These are phyloP conservation scores for Phthorimaea operculella DNA, from an alignment of 1,140 invertebrate species.

Conservation along the genomic window DNA sequence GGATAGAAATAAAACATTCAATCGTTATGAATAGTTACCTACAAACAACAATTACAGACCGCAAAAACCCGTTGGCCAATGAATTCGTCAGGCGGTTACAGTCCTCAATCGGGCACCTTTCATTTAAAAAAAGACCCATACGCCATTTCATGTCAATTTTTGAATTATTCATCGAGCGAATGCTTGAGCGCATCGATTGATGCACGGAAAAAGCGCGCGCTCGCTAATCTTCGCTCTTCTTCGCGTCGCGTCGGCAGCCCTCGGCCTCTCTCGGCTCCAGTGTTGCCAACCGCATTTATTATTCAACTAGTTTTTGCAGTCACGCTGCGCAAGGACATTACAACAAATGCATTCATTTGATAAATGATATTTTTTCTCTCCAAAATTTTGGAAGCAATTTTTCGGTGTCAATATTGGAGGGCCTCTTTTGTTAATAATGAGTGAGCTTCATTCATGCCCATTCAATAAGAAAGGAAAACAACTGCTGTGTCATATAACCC, in stretches of 20 bases:
- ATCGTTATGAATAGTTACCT: slow-evolving; percentile 5
- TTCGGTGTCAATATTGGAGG: slow-evolving; percentile 46
- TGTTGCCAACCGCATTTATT: slow-evolving; percentile 61
- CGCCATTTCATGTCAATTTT: slow-evolving; percentile 68
- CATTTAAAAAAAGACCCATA: slow-evolving; percentile 67
- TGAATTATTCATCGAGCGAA: slow-evolving; percentile 67
- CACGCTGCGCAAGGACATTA: slow-evolving; percentile 63
- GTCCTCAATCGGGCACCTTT: slow-evolving; percentile 68
- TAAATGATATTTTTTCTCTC: slow-evolving; percentile 58
- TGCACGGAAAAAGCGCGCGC: slow-evolving; percentile 64
- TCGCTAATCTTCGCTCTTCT: slow-evolving; percentile 63
- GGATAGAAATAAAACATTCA: too few relatives aligned
- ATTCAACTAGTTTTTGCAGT: slow-evolving; percentile 65
- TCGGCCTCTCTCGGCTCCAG: slow-evolving; percentile 32
- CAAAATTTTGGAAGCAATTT: slow-evolving; percentile 48
- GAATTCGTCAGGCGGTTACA: slow-evolving; percentile 67
- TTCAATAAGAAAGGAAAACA: slow-evolving; percentile 35
- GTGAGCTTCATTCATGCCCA: slow-evolving; percentile 31
- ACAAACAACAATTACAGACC: slow-evolving; percentile 56
- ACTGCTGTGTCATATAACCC: slow-evolving; percentile 37
- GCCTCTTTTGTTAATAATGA: slow-evolving; percentile 30
- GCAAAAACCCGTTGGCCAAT: slow-evolving; percentile 65
- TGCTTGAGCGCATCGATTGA: slow-evolving; percentile 66
- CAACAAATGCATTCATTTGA: slow-evolving; percentile 63
- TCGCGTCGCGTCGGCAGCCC: slow-evolving; percentile 52